Percentiles rank a stretch among this genome's conserved stretches.
These are phyloP conservation scores for Cantharis rufa DNA, from an alignment of 2,888 invertebrate species.

Conservation along the genomic window DNA sequence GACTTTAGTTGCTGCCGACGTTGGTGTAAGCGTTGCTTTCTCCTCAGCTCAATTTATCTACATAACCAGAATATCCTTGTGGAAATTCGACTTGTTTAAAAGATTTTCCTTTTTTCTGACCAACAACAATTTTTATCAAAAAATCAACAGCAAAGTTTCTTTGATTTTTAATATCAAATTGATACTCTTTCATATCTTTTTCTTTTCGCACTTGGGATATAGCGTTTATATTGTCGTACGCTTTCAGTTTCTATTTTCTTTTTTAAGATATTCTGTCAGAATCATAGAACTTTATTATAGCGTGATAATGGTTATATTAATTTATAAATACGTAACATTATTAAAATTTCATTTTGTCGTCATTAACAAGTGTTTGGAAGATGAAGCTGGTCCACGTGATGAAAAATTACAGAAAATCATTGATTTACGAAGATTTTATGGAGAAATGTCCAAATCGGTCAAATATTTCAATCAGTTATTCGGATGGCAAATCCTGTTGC, in stretches of 20 bases:
- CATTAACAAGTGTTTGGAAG: not conserved
- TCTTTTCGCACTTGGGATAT: not conserved
- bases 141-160: not conserved
- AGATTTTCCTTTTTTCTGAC: not conserved
- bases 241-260: not conserved
- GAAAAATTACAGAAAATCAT: not conserved
- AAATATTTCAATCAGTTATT: not conserved
- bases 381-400: not conserved
- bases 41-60: not conserved
- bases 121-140: not conserved
- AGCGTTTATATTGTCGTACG: not conserved
- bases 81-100: not conserved
- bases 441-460: not conserved
- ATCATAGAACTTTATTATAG: not conserved
- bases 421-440: not conserved
- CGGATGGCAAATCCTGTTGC: not conserved
- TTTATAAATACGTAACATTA: not conserved
- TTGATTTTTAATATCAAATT: not conserved
- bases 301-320: slow-evolving; percentile 3
- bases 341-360: not conserved
- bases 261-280: not conserved
- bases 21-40: not conserved
- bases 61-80: not conserved
- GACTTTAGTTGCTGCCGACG: not conserved
- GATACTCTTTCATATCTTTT: not conserved